A percentile compares a stretch with the other conserved stretches of the same genome.
phyloP scores from a whole-genome alignment of 2,888 invertebrate species.

The Epinotia demarniana region DNA sequence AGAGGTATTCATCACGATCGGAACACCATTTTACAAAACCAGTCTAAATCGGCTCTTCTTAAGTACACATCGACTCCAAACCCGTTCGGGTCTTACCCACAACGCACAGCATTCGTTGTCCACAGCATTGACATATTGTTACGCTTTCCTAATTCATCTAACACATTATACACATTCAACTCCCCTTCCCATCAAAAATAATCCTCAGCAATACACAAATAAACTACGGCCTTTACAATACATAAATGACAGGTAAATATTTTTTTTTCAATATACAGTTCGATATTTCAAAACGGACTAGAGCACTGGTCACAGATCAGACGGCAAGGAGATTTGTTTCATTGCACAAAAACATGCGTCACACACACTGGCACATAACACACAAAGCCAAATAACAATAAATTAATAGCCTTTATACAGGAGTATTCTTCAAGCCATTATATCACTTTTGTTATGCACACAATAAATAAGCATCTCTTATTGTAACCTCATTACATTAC shows the following conservation, averaged over 20 bases:
- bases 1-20: conserved; percentile 10
- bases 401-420: conserved; percentile 68
- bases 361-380: conserved; percentile 54
- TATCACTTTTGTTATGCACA: conserved; percentile 57
- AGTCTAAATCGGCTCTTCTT: conserved; percentile 32
- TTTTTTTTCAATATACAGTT: conserved; percentile 57
- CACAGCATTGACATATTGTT: neutral
- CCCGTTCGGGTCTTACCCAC: conserved; percentile 7
- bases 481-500: conserved; percentile 45
- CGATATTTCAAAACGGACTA: conserved; percentile 71
- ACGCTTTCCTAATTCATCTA: conserved; percentile 18
- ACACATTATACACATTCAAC: conserved; percentile 51
- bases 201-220: conserved; percentile 62
- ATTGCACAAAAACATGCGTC: conserved; percentile 38
- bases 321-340: conserved; percentile 75
- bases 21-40: conserved; percentile 33
- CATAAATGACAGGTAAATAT: conserved; percentile 53
- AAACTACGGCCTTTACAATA: conserved; percentile 56
- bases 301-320: conserved; percentile 78
- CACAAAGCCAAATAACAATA: conserved; percentile 64
- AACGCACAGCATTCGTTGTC: conserved; percentile 39
- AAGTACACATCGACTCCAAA: conserved; percentile 24
- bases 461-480: conserved; percentile 53
- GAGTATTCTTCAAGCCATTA: conserved; percentile 73
- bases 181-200: conserved; percentile 54